phyloP scores from a whole-genome alignment of 1,140 invertebrate genomes.

The Aphelinus atriplicis region DNA sequence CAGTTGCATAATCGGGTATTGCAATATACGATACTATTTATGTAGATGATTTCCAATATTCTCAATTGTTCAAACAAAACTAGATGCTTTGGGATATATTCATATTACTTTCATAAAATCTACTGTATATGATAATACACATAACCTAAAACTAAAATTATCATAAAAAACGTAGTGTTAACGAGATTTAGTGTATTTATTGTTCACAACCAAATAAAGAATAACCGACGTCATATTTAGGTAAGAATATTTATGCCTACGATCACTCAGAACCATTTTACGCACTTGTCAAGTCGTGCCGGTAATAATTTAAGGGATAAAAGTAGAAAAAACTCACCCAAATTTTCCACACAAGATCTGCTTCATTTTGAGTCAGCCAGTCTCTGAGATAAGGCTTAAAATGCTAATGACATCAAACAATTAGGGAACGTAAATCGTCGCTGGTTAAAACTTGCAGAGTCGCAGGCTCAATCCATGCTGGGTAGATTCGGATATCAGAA shows the following conservation, averaged over 20 bases:
- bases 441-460: slow-evolving; percentile 21
- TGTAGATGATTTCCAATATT: no score
- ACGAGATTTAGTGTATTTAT: no score
- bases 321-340: slow-evolving; percentile 59
- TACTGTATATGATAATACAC: slow-evolving; percentile 12
- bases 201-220: no score
- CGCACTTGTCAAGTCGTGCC: neutral
- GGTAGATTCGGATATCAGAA: neutral
- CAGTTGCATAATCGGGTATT: slow-evolving; percentile 19
- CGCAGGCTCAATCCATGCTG: slow-evolving; percentile 12
- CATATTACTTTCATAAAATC: neutral
- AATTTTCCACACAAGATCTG: slow-evolving; percentile 67
- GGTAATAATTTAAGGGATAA: slow-evolving; percentile 13
- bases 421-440: slow-evolving; percentile 21
- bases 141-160: slow-evolving; percentile 39
- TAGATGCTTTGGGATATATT: no score
- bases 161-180: no score
- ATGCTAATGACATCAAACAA: slow-evolving; percentile 19
- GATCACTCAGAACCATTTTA: slow-evolving; percentile 31
- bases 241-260: no score
- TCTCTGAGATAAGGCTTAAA: slow-evolving; percentile 18
- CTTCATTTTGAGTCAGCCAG: slow-evolving; percentile 60
- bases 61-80: no score
- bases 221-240: no score
- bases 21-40: neutral